phyloP scores from a whole-genome alignment of 2,797 vertebrate species.

The Amniataba percoides region DNA sequence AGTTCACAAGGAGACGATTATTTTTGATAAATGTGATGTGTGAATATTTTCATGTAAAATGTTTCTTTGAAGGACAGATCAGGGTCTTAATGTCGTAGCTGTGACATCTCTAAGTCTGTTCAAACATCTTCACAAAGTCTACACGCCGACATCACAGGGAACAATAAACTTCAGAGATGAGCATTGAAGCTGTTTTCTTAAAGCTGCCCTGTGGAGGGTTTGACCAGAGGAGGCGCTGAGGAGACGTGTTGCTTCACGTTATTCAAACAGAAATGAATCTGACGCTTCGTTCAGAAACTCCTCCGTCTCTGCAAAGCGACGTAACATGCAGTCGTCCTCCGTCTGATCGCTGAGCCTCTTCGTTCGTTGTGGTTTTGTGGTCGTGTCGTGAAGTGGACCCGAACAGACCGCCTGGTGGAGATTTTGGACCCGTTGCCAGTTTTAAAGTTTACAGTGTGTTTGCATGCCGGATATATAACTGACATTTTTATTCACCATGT shows the following conservation, averaged over 20 bases:
- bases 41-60: not conserved
- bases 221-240: not conserved
- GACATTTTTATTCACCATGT: conserved; percentile 40
- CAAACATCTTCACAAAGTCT: not conserved
- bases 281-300: not conserved
- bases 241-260: not conserved
- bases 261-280: not conserved
- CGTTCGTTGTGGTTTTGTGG: conserved; percentile 67
- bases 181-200: not conserved
- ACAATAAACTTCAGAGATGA: not conserved
- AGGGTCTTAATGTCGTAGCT: not conserved
- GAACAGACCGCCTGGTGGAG: conserved; percentile 71
- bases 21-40: not conserved
- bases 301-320: conserved; percentile 8
- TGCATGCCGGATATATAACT: conserved; percentile 87
- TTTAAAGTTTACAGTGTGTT: conserved; percentile 82
- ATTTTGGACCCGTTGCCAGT: conserved; percentile 74
- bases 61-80: not conserved
- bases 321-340: conserved; percentile 47
- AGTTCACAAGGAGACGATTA: not conserved
- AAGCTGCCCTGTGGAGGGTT: not conserved
- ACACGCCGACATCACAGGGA: not conserved
- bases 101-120: not conserved
- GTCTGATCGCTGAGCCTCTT: conserved; percentile 70
- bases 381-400: conserved; percentile 74